A percentile compares a stretch with the other conserved stretches of the same genome.
phyloP scores from a whole-genome alignment of 1,140 invertebrate genomes.

The Magallana angulata region DNA sequence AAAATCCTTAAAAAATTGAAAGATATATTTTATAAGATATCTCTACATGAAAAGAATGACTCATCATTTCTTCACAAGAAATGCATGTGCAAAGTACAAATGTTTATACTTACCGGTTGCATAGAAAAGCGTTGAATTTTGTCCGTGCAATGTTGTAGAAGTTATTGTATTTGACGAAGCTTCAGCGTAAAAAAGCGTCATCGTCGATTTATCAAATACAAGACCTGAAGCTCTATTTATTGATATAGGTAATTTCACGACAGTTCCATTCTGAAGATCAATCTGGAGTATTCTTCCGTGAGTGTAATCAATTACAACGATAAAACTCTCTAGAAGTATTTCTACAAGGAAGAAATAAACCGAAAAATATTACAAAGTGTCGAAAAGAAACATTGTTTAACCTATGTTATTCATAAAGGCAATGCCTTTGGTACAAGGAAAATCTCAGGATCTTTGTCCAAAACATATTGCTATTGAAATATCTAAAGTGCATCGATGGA shows the following conservation, averaged over 20 bases:
- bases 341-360: background rate
- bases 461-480: no score
- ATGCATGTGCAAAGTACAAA: no score
- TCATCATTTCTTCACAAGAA: no score
- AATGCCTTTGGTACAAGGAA: no score
- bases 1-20: no score
- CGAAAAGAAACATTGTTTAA: background rate
- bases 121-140: background rate
- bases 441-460: no score
- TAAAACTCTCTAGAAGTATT: background rate
- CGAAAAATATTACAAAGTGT: background rate
- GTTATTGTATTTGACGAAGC: background rate
- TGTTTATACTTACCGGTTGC: background rate
- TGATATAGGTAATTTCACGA: background rate
- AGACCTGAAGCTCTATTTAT: background rate
- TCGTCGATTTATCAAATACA: background rate
- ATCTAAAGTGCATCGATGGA: no score
- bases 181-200: background rate
- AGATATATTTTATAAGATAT: no score
- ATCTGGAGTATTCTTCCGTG: constrained; percentile 1
- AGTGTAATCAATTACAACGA: background rate
- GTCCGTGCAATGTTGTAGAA: background rate
- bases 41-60: no score
- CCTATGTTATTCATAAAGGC: no score
- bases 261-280: background rate